Base-by-base conservation (phyloP, 2,888 invertebrate species). In the Cheilosia scutellata region DNA sequence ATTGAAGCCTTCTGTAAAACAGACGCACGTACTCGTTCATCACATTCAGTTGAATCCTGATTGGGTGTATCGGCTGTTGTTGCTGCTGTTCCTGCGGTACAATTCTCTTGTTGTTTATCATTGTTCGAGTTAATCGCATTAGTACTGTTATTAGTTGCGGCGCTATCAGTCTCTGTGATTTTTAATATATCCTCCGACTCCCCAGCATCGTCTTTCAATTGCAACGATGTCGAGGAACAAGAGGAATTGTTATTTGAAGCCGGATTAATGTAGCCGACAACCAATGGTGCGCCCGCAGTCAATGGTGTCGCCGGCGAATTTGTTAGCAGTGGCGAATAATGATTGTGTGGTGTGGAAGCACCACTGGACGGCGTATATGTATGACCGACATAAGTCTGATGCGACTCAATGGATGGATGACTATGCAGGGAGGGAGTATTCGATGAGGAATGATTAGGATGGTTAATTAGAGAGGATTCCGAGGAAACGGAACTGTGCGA, bases 1-100 rank as follows among this genome's bases (percentile, higher is more conserved):
- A 93, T 92, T 29, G 93, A 93, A 27, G 92, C 91, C 89, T 93
- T 93, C 79, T 93, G 93, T 60, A 93, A 87, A 16, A 93, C 93
- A 1, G 93, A 93, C 60, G 92, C 93, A 27, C 91, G 90, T 4
- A 92, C 91, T 65, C 91, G 91, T 58, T 92, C 91, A 84, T 92
- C 92, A 70, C 90, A 89, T 78, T 91, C 92, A 57, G 37, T 78
- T 16, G 68, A 80, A 57, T 87, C 87, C 60, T 80, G 74, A 66
- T 87, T 87, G 31, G 75, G 63, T 60, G 71, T 76, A 84, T 68
- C 51, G 42, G 63, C 31, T 51, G 77, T 25, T 49, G 31, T 16
- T 72, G 63, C n/a, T 47, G 66, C 37, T 63, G 76, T 71, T 58
- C 60, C 84, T 78, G 78, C 25, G 49, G 57, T 78, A 82, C 75